Conservation (phyloP, 2,888 invertebrate genomes). For the Molorchus minor region DNA sequence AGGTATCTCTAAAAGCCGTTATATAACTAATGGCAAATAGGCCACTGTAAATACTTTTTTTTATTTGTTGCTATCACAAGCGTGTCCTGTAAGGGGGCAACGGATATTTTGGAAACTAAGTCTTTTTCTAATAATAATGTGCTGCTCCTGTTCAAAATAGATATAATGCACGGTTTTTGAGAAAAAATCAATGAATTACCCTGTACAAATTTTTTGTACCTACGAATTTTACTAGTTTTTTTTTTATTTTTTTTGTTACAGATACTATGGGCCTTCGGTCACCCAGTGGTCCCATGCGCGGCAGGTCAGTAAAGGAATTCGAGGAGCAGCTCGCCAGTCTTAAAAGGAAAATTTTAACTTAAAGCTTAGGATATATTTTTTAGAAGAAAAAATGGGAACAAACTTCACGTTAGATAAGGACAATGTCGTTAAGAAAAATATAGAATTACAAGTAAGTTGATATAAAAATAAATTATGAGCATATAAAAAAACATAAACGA, state of each 20-base stretch:
- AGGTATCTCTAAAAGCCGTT: background rate
- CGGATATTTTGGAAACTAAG: too few relatives aligned
- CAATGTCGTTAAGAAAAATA: constrained; percentile 72
- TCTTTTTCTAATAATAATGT: too few relatives aligned
- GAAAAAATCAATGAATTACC: too few relatives aligned
- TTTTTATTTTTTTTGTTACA: constrained; percentile 40
- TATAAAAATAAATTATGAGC: background rate
- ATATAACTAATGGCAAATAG: too few relatives aligned
- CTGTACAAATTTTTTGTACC: too few relatives aligned
- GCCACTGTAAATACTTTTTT: too few relatives aligned
- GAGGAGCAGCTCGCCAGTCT: constrained; percentile 85
- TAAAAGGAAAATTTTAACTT: constrained; percentile 93
- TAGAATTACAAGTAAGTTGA: constrained; percentile 70
- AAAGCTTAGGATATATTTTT: constrained; percentile 88
- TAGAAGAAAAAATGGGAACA: constrained; percentile 83
- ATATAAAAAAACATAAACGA: background rate
- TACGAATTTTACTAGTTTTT: background rate
- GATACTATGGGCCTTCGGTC: constrained; percentile 55
- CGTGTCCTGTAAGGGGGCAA: too few relatives aligned
- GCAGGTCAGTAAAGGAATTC: constrained; percentile 85
- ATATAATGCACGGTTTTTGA: too few relatives aligned
- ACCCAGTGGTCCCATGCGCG: constrained; percentile 52
- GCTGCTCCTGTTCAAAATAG: too few relatives aligned
- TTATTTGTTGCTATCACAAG: too few relatives aligned
- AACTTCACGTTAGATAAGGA: constrained; percentile 73